Base-by-base conservation (phyloP, 2,113 vertebrate species). In the Lasiurus cinereus region DNA sequence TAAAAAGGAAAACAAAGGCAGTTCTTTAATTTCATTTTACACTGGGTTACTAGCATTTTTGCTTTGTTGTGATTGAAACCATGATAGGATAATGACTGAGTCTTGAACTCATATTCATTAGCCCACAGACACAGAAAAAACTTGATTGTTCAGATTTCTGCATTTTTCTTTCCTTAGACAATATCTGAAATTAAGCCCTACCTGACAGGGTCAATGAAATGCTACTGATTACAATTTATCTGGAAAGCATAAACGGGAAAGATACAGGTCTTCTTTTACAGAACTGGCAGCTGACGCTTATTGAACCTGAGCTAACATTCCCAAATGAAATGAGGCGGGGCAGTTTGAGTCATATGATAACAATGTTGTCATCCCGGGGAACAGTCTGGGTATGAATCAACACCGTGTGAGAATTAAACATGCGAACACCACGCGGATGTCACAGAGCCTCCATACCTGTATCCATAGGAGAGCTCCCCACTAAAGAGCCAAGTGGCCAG, bases 121-220 rank as follows among this genome's bases (percentile, higher is more conserved):
- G 52, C 79, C 90, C 62, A 7, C 36, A 80, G 88, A 83, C 78
- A 13, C 24, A 27, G 18, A 62, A 27, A 77, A 56, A 93, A 84
- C 12, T 16, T 36, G 67, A 95, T 77, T 69, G 90, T 82, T 96
- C 82, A 66, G 59, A 79, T 85, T 73, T 92, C 62, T 94, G 85
- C 90, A 92, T 92, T 95, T 94, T 97, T 93, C 80, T 91, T 73
- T 87, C 66, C 69, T 94, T 80, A 94, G 91, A 93, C 86, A 96
- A 73, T 91, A 93, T 93, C 86, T 93, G 83, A 96, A 96, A 94
- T 91, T 76, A 93, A 95, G 95, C 86, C 59, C 83, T 76, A 93
- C 83, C 89, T 96, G 94, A 96, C 97, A 97, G 88, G 93, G 90
- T 92, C 96, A 95, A 90, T 97, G 94, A 92, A 95, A 88, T 64